phyloP scores from a whole-genome alignment of 2,888 invertebrate genomes.

The Lycia hirtaria region DNA sequence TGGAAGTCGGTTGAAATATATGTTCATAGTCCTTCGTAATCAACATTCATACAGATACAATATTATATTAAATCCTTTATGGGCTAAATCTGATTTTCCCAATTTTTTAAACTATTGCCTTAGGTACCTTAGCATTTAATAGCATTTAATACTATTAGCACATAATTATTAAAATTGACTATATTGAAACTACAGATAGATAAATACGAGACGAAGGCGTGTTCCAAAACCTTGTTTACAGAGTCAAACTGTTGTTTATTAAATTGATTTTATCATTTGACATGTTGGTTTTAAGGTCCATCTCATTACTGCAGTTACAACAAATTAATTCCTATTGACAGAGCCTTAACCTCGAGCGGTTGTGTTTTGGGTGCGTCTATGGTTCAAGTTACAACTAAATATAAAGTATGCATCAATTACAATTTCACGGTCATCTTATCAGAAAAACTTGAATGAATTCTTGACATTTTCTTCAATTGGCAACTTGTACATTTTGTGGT shows the following conservation, averaged over 20 bases:
- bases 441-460: conserved; percentile 12
- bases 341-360: conserved; percentile 6
- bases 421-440: conserved; percentile 6
- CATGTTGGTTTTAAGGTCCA: neutral
- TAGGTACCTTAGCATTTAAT: too few species aligned
- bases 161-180: too few species aligned
- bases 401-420: conserved; percentile 15
- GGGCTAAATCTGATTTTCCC: too few species aligned
- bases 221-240: too few species aligned
- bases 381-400: conserved; percentile 8
- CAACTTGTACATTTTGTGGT: neutral
- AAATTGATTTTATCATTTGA: neutral
- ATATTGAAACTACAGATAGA: too few species aligned
- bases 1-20: too few species aligned
- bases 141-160: too few species aligned
- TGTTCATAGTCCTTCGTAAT: too few species aligned
- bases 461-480: conserved; percentile 15
- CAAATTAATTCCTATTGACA: conserved; percentile 6
- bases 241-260: neutral
- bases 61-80: too few species aligned
- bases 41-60: too few species aligned
- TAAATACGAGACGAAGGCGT: too few species aligned
- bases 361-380: conserved; percentile 16
- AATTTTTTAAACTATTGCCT: too few species aligned
- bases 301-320: conserved; percentile 3